These are phyloP conservation scores for Lamproptera curius DNA, from an alignment of 2,888 invertebrate species.

Conservation along the genomic window DNA sequence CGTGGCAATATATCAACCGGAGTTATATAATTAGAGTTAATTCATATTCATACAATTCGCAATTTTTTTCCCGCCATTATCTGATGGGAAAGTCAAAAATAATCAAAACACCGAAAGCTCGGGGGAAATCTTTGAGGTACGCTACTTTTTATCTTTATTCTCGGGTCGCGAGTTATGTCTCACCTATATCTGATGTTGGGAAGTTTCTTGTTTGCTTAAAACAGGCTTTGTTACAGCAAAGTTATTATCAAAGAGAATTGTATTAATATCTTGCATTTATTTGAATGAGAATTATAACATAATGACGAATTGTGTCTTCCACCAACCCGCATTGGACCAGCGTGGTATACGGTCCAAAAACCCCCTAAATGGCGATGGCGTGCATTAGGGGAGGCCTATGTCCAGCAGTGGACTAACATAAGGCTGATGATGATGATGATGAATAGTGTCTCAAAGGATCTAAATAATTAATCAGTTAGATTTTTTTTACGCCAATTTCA, in stretches of 20 bases:
- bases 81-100: conserved; percentile 47
- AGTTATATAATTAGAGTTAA: conserved; percentile 21
- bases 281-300: too few relatives aligned
- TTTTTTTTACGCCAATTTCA: too few relatives aligned
- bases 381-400: too few relatives aligned
- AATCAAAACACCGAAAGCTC: conserved; percentile 55
- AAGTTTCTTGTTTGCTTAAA: conserved; percentile 21
- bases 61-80: conserved; percentile 43
- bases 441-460: too few relatives aligned
- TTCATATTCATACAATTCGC: conserved; percentile 30
- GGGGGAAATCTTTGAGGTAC: conserved; percentile 55
- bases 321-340: too few relatives aligned
- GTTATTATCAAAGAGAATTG: neutral
- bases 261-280: too few relatives aligned
- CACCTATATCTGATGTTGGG: conserved; percentile 28
- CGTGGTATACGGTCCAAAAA: too few relatives aligned
- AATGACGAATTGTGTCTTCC: too few relatives aligned
- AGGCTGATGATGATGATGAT: too few relatives aligned
- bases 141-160: conserved; percentile 50
- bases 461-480: too few relatives aligned
- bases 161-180: conserved; percentile 23
- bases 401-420: too few relatives aligned
- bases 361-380: too few relatives aligned
- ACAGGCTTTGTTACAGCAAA: conserved; percentile 24
- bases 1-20: conserved; percentile 2